Conservation (phyloP, 2,113 vertebrate species). For the Calidris pygmaea region DNA sequence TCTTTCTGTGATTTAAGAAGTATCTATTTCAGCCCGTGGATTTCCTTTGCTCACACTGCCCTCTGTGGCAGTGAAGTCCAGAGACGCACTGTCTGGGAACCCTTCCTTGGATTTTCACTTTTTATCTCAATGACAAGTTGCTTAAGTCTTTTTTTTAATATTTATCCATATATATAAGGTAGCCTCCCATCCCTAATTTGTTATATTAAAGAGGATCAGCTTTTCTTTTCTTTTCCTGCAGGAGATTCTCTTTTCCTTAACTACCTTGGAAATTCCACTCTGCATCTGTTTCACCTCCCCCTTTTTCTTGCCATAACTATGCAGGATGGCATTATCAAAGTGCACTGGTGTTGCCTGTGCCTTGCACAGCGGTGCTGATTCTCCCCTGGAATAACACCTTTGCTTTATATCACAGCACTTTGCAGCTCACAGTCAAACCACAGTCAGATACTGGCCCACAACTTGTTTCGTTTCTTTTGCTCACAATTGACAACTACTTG, state of each 20-base stretch:
- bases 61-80: conserved; percentile 9
- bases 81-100: background rate
- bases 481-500: background rate
- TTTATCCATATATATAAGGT: background rate
- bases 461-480: background rate
- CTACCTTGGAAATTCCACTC: background rate
- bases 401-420: background rate
- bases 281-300: background rate
- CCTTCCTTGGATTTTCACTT: background rate
- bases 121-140: background rate
- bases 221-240: background rate
- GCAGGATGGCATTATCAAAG: background rate
- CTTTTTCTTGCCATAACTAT: background rate
- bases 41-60: conserved; percentile 35
- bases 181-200: background rate
- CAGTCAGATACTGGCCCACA: background rate
- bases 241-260: background rate
- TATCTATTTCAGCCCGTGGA: background rate
- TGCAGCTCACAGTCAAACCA: background rate
- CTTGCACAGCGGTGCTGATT: background rate
- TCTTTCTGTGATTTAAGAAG: background rate
- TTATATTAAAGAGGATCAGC: background rate
- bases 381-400: background rate
- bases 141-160: background rate
- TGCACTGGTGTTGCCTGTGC: background rate